Conservation (phyloP, 2,113 vertebrate genomes). For the Lycaon pictus region DNA sequence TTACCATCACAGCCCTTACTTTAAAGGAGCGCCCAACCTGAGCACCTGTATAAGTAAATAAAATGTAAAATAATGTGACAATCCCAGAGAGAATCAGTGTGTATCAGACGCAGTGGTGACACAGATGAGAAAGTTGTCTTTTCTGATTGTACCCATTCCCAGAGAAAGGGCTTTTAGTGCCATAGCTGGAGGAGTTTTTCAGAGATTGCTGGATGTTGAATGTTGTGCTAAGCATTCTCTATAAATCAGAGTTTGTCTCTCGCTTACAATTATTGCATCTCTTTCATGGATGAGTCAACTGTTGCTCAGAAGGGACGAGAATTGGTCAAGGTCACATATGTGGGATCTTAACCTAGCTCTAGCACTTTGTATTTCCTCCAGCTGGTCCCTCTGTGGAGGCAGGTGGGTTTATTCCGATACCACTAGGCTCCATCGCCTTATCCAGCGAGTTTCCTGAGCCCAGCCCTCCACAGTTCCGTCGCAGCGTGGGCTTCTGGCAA, state of each 20-base stretch:
- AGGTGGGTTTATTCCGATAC: neutral
- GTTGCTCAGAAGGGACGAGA: conserved; percentile 32
- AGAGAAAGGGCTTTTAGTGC: neutral
- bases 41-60: neutral
- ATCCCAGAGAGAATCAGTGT: neutral
- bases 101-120: neutral
- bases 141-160: neutral
- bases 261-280: neutral
- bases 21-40: neutral
- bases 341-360: neutral
- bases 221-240: neutral
- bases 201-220: neutral
- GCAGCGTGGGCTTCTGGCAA: conserved; percentile 35
- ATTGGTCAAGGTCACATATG: neutral
- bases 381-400: neutral
- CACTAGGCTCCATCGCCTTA: neutral
- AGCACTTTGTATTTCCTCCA: neutral
- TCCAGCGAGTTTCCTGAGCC: neutral
- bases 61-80: neutral
- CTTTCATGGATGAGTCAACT: neutral
- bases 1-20: neutral
- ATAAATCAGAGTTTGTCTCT: neutral
- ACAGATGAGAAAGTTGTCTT: neutral
- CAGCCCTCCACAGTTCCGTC: neutral
- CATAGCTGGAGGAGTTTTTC: neutral